Base-by-base conservation (phyloP, 1,140 invertebrate genomes). In the Atta colombica region DNA sequence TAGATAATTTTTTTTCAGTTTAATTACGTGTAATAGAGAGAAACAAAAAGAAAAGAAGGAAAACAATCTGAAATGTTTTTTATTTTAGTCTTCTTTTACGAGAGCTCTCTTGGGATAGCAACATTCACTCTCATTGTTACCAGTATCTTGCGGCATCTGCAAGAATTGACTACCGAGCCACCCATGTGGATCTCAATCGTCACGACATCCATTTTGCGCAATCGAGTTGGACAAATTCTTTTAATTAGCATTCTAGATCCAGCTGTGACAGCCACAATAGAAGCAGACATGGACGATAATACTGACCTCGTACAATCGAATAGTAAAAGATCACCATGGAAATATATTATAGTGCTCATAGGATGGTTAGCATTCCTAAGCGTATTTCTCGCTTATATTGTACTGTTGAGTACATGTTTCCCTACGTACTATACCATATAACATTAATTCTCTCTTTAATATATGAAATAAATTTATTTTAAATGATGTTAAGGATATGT, bases 21-120 rank as follows among this genome's bases (percentile, higher is more conserved):
- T 31, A 60, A 14, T 55, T 55, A 35, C 58, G 5, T 3, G 16
- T 31, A 35, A 35, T 10, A 65, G 4, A 31, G 58, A 31, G 28
- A 60, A 28, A 45, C 0, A 1, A 21, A 39, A n/a, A 45, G n/a
- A 21, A 45, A 68, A 4, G 14, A n/a, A 21, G n/a, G 0, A 72
- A 25, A 16, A 31, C 25, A 45, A 77, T 63, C 3, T 72, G 55
- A 77, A n/a, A 53, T 65, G n/a, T 68, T 75, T 66, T 68, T 90
- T 78, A 39, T 89, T 80, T 84, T 88, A 96, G 96, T 96, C 8
- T 6, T 94, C 3, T 95, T 96, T 69, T 96, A 95, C 74, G 92
- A 94, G 14, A 92, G 89, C 16, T 96, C 95, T 18, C 87, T 96
- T 35, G 85, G 93, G 0, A 65, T 96, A 55, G 93, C 96, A 21